Evolutionary conservation across 2,113 vertebrate genomes (phyloP).

Genomic region (Lathamus discolor): DNA sequence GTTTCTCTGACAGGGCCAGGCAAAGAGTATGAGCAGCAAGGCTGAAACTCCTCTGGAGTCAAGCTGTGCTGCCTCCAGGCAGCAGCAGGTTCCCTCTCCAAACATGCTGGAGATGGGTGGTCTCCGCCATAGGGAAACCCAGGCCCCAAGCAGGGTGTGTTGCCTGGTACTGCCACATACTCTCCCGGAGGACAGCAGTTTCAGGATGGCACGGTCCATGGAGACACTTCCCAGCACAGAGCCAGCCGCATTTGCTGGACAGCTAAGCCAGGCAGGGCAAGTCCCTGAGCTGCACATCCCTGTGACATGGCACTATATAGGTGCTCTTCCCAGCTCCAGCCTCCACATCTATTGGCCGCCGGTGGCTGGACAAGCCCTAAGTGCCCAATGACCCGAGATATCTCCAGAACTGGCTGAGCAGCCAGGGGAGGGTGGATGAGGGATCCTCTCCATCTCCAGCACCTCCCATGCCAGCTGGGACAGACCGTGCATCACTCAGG

Average conservation of each 20-base stretch:
- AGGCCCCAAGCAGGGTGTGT: accelerated
- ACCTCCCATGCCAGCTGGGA: background rate
- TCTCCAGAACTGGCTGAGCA: background rate
- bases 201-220: background rate
- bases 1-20: background rate
- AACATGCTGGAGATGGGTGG: background rate
- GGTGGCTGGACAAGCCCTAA: background rate
- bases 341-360: background rate
- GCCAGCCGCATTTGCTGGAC: background rate
- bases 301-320: accelerated
- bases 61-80: background rate
- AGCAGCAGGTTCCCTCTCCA: background rate
- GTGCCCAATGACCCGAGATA: too few species aligned
- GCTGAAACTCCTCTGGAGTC: background rate
- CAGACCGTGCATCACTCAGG: background rate
- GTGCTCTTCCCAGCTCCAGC: background rate
- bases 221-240: background rate
- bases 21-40: background rate
- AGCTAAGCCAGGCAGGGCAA: background rate
- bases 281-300: background rate
- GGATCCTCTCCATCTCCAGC: background rate
- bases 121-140: background rate
- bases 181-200: background rate
- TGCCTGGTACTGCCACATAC: background rate
- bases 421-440: background rate